A percentile compares a stretch with the other conserved stretches of the same genome.
Evolutionary conservation across 2,797 vertebrate genomes (phyloP).

Genomic region (Lycodopsis pacificus): DNA sequence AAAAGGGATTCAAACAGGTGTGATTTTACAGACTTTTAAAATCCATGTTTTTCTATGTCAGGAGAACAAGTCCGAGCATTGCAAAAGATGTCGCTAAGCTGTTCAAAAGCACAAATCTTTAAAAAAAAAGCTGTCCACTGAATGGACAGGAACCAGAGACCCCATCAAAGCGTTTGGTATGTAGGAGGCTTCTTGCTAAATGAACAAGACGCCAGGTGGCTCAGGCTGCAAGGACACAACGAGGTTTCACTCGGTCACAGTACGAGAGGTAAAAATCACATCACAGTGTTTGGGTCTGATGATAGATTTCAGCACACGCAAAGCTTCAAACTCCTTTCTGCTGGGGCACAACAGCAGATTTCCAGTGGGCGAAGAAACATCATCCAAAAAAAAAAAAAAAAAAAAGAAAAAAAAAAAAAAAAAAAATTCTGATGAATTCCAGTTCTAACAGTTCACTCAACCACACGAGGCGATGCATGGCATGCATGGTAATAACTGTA

Average conservation of each 20-base stretch:
- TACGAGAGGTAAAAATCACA: constrained; percentile 37
- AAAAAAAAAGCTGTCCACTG: constrained; percentile 23
- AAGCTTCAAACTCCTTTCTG: constrained; percentile 14
- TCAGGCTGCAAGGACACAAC: constrained; percentile 42
- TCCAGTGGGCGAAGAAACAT: not conserved
- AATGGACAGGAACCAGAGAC: constrained; percentile 23
- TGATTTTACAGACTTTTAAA: constrained; percentile 4
- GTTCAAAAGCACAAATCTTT: constrained; percentile 14
- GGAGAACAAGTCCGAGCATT: not conserved
- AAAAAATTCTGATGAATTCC: not conserved
- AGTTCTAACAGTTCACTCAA: not conserved
- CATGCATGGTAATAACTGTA: not conserved
- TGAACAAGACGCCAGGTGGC: constrained; percentile 62
- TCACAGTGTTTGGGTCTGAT: constrained; percentile 1
- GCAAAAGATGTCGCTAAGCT: not conserved
- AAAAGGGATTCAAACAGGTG: not conserved
- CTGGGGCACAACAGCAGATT: constrained; percentile 5
- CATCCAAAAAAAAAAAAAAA: not conserved
- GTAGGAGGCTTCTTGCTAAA: constrained; percentile 57
- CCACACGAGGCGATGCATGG: too few species aligned
- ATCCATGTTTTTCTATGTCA: not conserved
- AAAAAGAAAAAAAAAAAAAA: not conserved
- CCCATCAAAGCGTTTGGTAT: constrained; percentile 56
- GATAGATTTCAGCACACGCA: not conserved
- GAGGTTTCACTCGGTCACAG: constrained; percentile 51